phyloP scores from a whole-genome alignment of 2,113 vertebrate genomes.

The Seriola aureovittata region DNA sequence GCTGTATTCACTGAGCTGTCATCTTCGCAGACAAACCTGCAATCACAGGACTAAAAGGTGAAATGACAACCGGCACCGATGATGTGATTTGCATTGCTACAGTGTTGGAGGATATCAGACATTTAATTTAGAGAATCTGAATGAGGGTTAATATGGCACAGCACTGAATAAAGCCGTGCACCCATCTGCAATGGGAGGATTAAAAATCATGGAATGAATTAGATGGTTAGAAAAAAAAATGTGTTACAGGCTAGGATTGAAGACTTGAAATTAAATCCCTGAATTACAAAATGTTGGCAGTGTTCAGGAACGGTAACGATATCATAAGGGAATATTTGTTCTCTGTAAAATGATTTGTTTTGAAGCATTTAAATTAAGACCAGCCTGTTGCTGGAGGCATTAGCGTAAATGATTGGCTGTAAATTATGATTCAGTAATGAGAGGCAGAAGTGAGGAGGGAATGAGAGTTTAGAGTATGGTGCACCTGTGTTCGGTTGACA shows the following conservation, averaged over 20 bases:
- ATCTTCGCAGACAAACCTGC: conserved; percentile 33
- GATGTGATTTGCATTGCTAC: conserved; percentile 10
- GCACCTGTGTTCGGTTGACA: conserved; percentile 71
- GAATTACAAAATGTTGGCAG: conserved; percentile 29
- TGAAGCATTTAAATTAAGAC: conserved; percentile 38
- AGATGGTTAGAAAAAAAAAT: conserved; percentile 8
- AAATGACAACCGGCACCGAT: conserved; percentile 6
- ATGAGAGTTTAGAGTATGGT: conserved; percentile 26
- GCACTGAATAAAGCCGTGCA: conserved; percentile 37
- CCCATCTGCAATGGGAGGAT: conserved; percentile 57
- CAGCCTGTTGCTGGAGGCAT: conserved; percentile 43
- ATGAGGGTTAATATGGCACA: conserved; percentile 49
- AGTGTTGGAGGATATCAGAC: conserved; percentile 23
- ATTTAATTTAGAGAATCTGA: conserved; percentile 55
- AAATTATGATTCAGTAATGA: conserved; percentile 63
- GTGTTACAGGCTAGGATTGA: not conserved
- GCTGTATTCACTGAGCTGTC: conserved; percentile 18
- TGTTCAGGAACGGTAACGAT: conserved; percentile 15
- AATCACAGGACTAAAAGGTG: conserved; percentile 20
- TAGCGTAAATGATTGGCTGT: conserved; percentile 41
- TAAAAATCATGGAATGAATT: conserved; percentile 59
- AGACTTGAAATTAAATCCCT: conserved; percentile 27
- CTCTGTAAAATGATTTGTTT: conserved; percentile 48
- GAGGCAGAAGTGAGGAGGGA: conserved; percentile 41
- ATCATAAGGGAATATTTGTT: conserved; percentile 11